Conservation (phyloP, 2,888 invertebrate species). For the Eudemis profundana region DNA sequence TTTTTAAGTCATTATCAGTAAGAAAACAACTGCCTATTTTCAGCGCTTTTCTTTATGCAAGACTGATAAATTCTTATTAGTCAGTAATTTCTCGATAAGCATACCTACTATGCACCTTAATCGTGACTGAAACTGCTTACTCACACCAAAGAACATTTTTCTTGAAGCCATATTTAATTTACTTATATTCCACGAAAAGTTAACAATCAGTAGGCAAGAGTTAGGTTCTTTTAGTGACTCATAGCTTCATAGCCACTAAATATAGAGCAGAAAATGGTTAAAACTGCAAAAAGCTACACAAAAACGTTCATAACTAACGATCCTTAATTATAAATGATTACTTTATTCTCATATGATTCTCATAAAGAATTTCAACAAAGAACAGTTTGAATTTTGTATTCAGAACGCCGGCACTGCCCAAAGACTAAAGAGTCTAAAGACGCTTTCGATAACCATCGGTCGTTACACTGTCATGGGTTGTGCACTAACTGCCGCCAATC, state of each 20-base stretch:
- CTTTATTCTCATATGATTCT: conserved; percentile 34
- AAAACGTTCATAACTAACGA: conserved; percentile 20
- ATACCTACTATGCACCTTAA: no score
- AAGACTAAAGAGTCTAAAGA: conserved; percentile 56
- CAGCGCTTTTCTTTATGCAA: no score
- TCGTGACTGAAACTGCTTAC: no score
- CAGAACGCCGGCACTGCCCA: conserved; percentile 35
- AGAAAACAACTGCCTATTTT: no score
- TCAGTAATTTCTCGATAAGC: no score
- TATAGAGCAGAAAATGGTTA: not conserved
- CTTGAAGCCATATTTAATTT: not conserved
- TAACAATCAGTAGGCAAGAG: not conserved
- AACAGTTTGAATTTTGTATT: conserved; percentile 36
- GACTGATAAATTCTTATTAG: no score
- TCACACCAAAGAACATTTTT: no score
- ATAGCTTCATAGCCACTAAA: conserved; percentile 10
- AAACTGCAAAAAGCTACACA: conserved; percentile 18
- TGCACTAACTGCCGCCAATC: conserved; percentile 77
- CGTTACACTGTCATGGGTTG: conserved; percentile 77
- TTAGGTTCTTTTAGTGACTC: not conserved
- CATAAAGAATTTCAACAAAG: conserved; percentile 35
- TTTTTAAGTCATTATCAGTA: no score
- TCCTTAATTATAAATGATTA: conserved; percentile 29
- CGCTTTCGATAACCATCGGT: conserved; percentile 75
- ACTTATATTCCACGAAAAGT: not conserved